phyloP scores from a whole-genome alignment of 2,797 vertebrate genomes.

The Clarias platycephalus region DNA sequence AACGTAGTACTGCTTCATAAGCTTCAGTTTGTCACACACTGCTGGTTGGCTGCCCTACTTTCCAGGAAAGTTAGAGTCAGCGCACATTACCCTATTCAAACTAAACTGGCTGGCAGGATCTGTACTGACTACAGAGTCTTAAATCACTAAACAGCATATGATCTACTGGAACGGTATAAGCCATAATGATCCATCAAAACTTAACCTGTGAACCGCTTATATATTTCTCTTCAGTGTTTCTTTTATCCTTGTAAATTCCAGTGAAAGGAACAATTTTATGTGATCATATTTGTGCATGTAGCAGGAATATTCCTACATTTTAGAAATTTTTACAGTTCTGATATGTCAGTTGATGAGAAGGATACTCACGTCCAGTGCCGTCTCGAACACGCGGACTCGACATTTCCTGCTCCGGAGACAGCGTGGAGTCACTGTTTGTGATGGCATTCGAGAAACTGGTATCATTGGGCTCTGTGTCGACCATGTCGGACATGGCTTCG shows the following conservation, averaged over 20 bases:
- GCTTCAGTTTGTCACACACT: background rate
- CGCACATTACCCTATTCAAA: background rate
- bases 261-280: background rate
- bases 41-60: background rate
- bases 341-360: background rate
- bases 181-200: background rate
- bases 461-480: slow-evolving; percentile 82
- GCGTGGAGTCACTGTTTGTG: slow-evolving; percentile 82
- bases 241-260: background rate
- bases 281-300: background rate
- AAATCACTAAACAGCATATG: background rate
- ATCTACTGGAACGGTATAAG: background rate
- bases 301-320: no score
- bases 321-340: background rate
- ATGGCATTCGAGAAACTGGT: slow-evolving; percentile 78
- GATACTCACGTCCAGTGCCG: slow-evolving; percentile 91
- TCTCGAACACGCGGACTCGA: slow-evolving; percentile 89
- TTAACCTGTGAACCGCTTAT: background rate
- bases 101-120: background rate
- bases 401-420: slow-evolving; percentile 81
- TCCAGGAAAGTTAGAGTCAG: background rate
- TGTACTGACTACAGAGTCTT: background rate
- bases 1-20: background rate
- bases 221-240: background rate
- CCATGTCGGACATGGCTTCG: slow-evolving; percentile 78